phyloP scores from a whole-genome alignment of 2,888 invertebrate genomes.

The Mayetiola destructor region DNA sequence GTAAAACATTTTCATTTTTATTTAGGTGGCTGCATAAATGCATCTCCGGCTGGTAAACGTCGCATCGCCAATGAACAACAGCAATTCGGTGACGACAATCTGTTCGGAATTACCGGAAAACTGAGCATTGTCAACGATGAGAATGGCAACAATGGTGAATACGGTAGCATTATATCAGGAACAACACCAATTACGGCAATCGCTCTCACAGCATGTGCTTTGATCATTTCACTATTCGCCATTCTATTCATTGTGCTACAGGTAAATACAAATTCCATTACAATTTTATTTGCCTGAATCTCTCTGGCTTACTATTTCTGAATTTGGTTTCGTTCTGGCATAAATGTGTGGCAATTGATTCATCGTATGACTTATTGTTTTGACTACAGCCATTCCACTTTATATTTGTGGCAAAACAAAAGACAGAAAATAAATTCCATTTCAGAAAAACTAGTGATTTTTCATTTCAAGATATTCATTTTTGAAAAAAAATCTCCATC shows the following conservation, averaged over 20 bases:
- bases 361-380: too few relatives aligned
- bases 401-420: too few relatives aligned
- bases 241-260: constrained; percentile 57
- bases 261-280: constrained; percentile 39
- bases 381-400: too few relatives aligned
- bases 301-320: too few relatives aligned
- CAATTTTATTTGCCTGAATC: too few relatives aligned
- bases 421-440: too few relatives aligned
- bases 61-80: constrained; percentile 45
- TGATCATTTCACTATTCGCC: constrained; percentile 53
- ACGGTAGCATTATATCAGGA: constrained; percentile 30
- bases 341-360: too few relatives aligned
- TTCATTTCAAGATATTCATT: too few relatives aligned
- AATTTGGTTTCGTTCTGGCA: too few relatives aligned
- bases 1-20: constrained; percentile 15
- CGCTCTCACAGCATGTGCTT: constrained; percentile 51
- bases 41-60: constrained; percentile 58
- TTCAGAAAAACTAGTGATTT: too few relatives aligned
- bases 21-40: constrained; percentile 56
- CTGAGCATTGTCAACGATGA: neutral
- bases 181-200: constrained; percentile 51
- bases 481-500: too few relatives aligned
- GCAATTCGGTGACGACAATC: constrained; percentile 24
- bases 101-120: constrained; percentile 14
- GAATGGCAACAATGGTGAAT: constrained; percentile 26